Evolutionary conservation across 2,888 invertebrate species (phyloP), one percentile per base, ranked within the genome.

Genomic region (Hydrotaea cyrtoneurina): DNA sequence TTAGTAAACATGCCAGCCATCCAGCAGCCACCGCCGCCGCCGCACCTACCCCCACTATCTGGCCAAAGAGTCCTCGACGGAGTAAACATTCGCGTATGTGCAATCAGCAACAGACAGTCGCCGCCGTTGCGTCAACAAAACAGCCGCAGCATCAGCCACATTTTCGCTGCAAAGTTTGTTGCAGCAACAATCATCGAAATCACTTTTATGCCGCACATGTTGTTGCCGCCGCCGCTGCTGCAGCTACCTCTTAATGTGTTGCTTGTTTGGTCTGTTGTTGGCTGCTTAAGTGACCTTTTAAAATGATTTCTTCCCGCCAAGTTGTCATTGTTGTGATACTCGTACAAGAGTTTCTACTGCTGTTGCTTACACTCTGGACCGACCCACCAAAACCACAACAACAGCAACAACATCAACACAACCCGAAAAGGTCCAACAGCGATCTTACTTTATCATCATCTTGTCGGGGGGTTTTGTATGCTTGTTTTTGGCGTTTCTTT

Each of bases 201-300:
- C 79, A 81, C 80, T 77, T 83, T 80, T 80, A 79, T 74, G 83
- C 86, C 86, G 86, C 88, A 80, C 80, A 87, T 87, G 88, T 88
- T 88, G 86, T 85, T 86, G 84, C 86, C 87, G 88, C 87, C 88
- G 88, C 88, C 87, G 88, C 88, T 89, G 87, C 87, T 88, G 88
- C 88, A 87, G 88, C 88, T 89, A 87, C 87, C 87, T 87, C 74
- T 43, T 23, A 55, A 77, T 62, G 62, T 62, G 62, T 62, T 31
- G 62, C 15, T n/a, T 15, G n/a, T 53, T 66, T 50, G 71, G n/a
- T 50, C 50, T 0, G n/a, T 50, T 50, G 55, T 26, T 53, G 23
- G 71, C 39, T 76, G 43, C 78, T 64, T 76, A 79, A 82, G 79
- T 85, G 85, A 85, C 82, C 85, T 85, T 82, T 85, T 69, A 19